Evolutionary conservation across 2,888 invertebrate species (phyloP), one percentile per base, ranked within the genome.

Genomic region (Apamea monoglypha): DNA sequence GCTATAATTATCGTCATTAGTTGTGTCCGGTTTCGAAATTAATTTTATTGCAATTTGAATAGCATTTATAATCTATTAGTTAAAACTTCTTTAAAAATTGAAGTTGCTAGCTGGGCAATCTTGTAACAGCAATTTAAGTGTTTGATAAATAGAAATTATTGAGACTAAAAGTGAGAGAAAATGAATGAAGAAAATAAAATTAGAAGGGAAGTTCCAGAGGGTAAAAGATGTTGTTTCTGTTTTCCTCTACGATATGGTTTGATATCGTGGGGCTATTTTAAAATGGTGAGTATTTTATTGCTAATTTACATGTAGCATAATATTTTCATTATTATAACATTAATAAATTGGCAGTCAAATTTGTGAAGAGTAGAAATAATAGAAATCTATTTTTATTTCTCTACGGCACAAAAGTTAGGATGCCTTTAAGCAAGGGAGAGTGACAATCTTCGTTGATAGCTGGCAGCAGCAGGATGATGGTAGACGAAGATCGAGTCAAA

Each of bases 181-280:
- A 81, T 81, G 80, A 47, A 47, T 2, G 61, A 44, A 56, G 77
- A 53, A 36, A 68, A 32, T 63, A 16, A 68, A n/a, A 2, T 29
- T 2, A 21, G 16, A 4, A 25, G 47, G 2, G 90, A 88, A 56
- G 14, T 86, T 16, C 86, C 89, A 10, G 72, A 76, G 10, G 76
- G 74, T 21, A 85, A 81, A 61, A 86, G 86, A 68, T 91, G 90
- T 64, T 91, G 89, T 56, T 87, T 84, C 21, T 90, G 89, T 69
- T 70, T 91, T 7, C 91, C 91, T 1, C 40, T 90, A 18, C 76
- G 89, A 78, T 88, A 87, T 73, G 88, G 90, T 47, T 82, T 92
- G 1, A 68, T 89, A 1, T 67, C 61, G 0, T 89, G 89, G 88
- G 87, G 83, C 6, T 90, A 91, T 77, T 50, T 89, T 0, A 90